phyloP scores from a whole-genome alignment of 2,888 invertebrate species.

The Troides aeacus region DNA sequence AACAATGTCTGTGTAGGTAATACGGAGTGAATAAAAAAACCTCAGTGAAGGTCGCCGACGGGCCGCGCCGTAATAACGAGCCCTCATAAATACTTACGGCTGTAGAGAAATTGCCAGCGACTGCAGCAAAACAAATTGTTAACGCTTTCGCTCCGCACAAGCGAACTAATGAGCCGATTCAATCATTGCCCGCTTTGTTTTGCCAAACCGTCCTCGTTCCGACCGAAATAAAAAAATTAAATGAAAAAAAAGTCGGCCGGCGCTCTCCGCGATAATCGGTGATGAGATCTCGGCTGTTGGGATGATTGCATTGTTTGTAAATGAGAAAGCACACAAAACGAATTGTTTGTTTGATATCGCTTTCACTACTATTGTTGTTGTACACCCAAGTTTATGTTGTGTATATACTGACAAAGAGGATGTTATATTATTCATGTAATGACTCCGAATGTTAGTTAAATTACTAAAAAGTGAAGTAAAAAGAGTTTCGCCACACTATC shows the following conservation, averaged over 20 bases:
- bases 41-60: neutral
- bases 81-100: constrained; percentile 11
- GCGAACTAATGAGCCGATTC: constrained; percentile 51
- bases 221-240: constrained; percentile 34
- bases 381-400: neutral
- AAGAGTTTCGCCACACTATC: too few species aligned
- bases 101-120: constrained; percentile 1
- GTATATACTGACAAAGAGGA: neutral
- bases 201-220: constrained; percentile 43
- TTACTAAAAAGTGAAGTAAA: too few species aligned
- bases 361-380: constrained; percentile 36
- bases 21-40: neutral
- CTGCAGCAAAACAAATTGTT: constrained; percentile 14
- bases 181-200: constrained; percentile 58
- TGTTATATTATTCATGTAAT: neutral
- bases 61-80: neutral
- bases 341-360: constrained; percentile 53
- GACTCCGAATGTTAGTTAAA: neutral
- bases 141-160: constrained; percentile 47
- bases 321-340: constrained; percentile 64
- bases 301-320: constrained; percentile 71
- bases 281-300: constrained; percentile 57
- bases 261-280: constrained; percentile 59
- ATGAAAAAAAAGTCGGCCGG: constrained; percentile 36
- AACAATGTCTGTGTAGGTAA: neutral